Conservation (phyloP, 2,888 invertebrate genomes). For the Nephrotoma guestfalica region DNA sequence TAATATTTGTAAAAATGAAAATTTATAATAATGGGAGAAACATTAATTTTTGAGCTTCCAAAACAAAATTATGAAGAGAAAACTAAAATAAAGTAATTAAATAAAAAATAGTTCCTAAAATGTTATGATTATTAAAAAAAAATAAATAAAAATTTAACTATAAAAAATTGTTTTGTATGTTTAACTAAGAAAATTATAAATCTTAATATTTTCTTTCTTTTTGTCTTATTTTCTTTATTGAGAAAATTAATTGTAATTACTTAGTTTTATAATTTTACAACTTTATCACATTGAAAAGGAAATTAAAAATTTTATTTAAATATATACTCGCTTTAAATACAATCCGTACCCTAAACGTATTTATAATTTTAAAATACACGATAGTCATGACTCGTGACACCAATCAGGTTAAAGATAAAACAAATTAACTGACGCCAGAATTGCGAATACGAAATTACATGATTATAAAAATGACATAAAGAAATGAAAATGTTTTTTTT, state of each 20-base stretch:
- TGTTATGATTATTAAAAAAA: not conserved
- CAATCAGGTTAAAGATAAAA: too few relatives aligned
- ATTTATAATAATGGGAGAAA: not conserved
- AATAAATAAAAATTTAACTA: not conserved
- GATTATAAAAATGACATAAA: not conserved
- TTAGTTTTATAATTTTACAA: not conserved
- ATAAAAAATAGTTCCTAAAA: not conserved
- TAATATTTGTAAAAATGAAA: not conserved
- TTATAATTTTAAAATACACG: not conserved
- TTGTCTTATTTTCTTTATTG: not conserved
- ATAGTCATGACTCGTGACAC: not conserved
- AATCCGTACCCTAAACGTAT: not conserved
- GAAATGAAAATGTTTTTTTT: not conserved
- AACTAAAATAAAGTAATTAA: not conserved
- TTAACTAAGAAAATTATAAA: not conserved
- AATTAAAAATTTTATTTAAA: not conserved
- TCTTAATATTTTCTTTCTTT: too few relatives aligned
- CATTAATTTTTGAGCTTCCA: not conserved
- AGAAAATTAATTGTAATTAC: not conserved
- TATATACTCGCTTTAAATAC: not conserved
- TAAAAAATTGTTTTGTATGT: not conserved
- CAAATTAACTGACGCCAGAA: too few relatives aligned
- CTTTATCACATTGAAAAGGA: not conserved
- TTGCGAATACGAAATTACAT: too few relatives aligned
- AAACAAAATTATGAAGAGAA: not conserved